Evolutionary conservation across 2,888 invertebrate genomes (phyloP).

Genomic region (Aquatica leii): DNA sequence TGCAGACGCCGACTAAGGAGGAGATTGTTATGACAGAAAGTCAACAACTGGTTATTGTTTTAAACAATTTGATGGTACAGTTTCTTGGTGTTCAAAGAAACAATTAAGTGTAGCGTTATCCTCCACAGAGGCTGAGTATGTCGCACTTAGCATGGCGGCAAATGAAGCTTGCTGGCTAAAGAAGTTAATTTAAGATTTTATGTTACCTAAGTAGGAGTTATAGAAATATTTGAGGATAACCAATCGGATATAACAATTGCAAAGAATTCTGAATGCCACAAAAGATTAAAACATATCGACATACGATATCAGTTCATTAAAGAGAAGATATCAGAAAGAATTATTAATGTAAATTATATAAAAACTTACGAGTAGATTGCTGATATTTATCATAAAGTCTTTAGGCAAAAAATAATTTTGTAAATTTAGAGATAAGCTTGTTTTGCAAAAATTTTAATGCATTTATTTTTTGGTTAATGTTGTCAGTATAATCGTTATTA

Average conservation of each 20-base stretch:
- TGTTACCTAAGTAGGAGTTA: too few species aligned
- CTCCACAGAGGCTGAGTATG: conserved; percentile 9
- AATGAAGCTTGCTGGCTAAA: not conserved
- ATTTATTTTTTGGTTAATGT: too few species aligned
- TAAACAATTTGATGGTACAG: not conserved
- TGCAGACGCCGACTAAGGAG: conserved; percentile 8
- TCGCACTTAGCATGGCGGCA: conserved; percentile 1
- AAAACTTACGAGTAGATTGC: not conserved
- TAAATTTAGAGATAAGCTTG: too few species aligned
- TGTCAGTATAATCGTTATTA: too few species aligned
- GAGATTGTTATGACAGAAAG: conserved; percentile 6
- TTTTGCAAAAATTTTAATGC: too few species aligned
- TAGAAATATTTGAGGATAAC: conserved; percentile 1
- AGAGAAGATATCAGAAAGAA: not conserved
- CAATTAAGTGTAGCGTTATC: not conserved
- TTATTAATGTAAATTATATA: not conserved
- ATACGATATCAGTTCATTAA: not conserved
- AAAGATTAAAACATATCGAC: not conserved
- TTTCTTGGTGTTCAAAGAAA: conserved; percentile 8
- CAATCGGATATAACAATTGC: conserved; percentile 1
- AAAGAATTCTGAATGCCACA: not conserved
- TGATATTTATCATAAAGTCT: too few species aligned
- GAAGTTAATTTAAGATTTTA: not conserved
- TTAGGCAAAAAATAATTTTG: too few species aligned
- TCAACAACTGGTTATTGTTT: conserved; percentile 11